Conservation (phyloP, 2,888 invertebrate genomes). For the Sipunculus nudus region DNA sequence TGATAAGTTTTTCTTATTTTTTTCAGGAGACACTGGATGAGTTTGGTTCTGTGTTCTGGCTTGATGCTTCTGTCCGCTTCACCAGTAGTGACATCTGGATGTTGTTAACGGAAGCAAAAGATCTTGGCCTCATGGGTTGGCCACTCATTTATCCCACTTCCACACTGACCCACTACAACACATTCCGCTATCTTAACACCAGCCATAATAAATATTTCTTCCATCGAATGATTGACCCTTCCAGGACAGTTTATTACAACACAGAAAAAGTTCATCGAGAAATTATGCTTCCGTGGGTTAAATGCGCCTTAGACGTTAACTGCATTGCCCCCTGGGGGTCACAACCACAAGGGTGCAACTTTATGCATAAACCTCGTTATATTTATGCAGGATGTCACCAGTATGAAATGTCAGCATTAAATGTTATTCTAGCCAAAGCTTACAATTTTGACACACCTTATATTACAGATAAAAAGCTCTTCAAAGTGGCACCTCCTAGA, state of each 20-base stretch:
- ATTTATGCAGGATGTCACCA: conserved; percentile 95
- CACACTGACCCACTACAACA: conserved; percentile 91
- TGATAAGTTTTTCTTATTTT: neutral
- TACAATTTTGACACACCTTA: conserved; percentile 71
- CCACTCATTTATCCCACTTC: conserved; percentile 81
- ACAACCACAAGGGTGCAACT: conserved; percentile 87
- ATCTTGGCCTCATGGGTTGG: conserved; percentile 80
- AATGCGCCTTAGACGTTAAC: conserved; percentile 87
- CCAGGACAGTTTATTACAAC: conserved; percentile 70
- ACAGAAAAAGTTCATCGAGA: conserved; percentile 73
- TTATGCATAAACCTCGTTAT: conserved; percentile 92
- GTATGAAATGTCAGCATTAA: conserved; percentile 91
- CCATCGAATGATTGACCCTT: conserved; percentile 85
- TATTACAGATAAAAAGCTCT: conserved; percentile 2
- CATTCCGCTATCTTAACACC: conserved; percentile 92
- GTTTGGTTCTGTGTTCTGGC: conserved; percentile 81
- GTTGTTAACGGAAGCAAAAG: conserved; percentile 47
- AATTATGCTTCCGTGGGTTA: conserved; percentile 90
- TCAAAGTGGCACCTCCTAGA: conserved; percentile 5
- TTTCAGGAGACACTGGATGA: conserved; percentile 80
- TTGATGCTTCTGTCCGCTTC: conserved; percentile 69
- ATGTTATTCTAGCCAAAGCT: conserved; percentile 83
- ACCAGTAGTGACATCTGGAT: conserved; percentile 47
- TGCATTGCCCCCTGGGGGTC: conserved; percentile 87
- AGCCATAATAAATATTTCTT: conserved; percentile 86